Conservation (phyloP, 1,140 invertebrate genomes). For the Acyrthosiphon pisum region DNA sequence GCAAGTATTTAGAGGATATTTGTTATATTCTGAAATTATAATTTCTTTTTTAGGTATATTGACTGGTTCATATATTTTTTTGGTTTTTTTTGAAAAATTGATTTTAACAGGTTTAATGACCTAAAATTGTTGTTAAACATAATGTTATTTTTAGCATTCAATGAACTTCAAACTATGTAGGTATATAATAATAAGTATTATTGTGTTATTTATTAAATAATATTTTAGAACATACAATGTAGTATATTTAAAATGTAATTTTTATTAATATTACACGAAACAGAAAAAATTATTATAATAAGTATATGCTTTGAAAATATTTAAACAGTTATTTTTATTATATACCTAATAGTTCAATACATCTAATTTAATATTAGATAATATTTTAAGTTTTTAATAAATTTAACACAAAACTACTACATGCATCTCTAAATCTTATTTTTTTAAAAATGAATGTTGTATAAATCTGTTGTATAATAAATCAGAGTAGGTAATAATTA, state of each 20-base stretch:
- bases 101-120: conserved; percentile 53
- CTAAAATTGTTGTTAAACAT: conserved; percentile 5
- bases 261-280: neutral
- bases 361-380: neutral
- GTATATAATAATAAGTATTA: conserved; percentile 8
- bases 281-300: neutral
- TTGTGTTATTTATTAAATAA: neutral
- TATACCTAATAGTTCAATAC: neutral
- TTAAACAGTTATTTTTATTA: neutral
- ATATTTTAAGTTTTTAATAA: neutral
- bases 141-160: neutral
- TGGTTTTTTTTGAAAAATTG: conserved; percentile 37
- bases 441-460: neutral
- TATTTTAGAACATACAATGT: neutral
- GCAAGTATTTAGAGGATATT: conserved; percentile 2
- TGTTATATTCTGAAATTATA: conserved; percentile 18
- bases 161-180: neutral
- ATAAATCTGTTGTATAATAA: neutral
- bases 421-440: neutral
- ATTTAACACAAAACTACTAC: neutral
- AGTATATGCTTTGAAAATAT: neutral
- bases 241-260: neutral
- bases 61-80: conserved; percentile 31
- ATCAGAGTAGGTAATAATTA: neutral
- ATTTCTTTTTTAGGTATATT: conserved; percentile 37